These are phyloP conservation scores for Chelonus insularis DNA, from an alignment of 1,140 invertebrate genomes.

Conservation along the genomic window DNA sequence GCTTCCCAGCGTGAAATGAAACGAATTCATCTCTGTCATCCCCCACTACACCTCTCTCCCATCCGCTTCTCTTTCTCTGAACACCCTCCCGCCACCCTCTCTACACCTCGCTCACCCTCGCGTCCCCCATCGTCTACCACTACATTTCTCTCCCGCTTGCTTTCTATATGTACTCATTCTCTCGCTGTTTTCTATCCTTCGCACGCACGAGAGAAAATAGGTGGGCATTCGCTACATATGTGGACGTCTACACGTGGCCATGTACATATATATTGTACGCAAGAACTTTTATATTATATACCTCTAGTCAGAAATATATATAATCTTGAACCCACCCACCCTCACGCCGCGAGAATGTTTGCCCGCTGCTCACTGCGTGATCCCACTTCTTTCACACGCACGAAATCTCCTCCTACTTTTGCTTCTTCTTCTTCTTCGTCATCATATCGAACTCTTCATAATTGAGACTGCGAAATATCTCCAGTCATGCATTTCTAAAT, in stretches of 20 bases:
- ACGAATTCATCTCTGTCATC: constrained; percentile 62
- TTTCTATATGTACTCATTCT: constrained; percentile 36
- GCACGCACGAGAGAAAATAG: constrained; percentile 48
- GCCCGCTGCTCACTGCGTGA: constrained; percentile 34
- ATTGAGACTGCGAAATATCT: too few species aligned
- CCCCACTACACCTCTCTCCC: constrained; percentile 45
- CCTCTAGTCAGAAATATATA: constrained; percentile 18
- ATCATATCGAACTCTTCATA: not conserved
- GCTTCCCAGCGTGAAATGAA: constrained; percentile 65
- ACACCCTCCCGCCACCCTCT: constrained; percentile 28
- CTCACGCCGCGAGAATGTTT: constrained; percentile 19
- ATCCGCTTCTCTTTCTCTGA: constrained; percentile 51
- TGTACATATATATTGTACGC: constrained; percentile 32
- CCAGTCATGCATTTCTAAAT: too few species aligned
- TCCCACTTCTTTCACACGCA: constrained; percentile 39
- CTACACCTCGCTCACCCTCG: constrained; percentile 26
- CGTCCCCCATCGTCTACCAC: constrained; percentile 35
- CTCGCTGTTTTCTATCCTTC: constrained; percentile 53
- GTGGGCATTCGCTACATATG: constrained; percentile 36
- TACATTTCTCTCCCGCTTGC: constrained; percentile 41
- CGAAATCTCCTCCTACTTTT: constrained; percentile 23
- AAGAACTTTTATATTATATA: constrained; percentile 30
- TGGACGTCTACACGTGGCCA: constrained; percentile 6
- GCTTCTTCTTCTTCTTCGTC: not conserved
- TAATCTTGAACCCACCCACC: constrained; percentile 34